These are phyloP conservation scores for Latheticus oryzae DNA, from an alignment of 2,888 invertebrate genomes.

Conservation along the genomic window DNA sequence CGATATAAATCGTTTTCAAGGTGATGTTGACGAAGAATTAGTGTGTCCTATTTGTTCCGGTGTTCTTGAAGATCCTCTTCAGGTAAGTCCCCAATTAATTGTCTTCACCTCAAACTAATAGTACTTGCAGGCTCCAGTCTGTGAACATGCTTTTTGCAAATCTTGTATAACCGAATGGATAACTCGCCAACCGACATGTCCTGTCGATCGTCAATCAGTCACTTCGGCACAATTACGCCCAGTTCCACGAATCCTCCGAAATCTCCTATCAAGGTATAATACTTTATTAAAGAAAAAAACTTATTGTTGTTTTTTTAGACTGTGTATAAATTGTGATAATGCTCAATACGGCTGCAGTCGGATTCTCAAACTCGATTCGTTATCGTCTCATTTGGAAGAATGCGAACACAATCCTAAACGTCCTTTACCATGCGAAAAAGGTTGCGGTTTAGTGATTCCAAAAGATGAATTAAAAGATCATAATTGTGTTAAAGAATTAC, in stretches of 20 bases:
- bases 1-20: constrained; percentile 93
- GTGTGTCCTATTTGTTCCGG: constrained; percentile 97
- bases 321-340: constrained; percentile 93
- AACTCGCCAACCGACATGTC: constrained; percentile 92
- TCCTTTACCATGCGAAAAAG: constrained; percentile 92
- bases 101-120: too few relatives aligned
- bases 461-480: constrained; percentile 95
- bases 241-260: constrained; percentile 93
- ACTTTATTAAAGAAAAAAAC: neutral
- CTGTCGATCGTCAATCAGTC: constrained; percentile 91
- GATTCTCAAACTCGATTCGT: constrained; percentile 86
- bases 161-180: constrained; percentile 96
- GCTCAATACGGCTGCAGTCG: constrained; percentile 86
- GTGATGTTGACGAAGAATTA: constrained; percentile 96
- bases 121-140: constrained; percentile 86
- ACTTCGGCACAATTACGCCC: constrained; percentile 90
- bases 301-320: constrained; percentile 66
- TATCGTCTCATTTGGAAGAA: constrained; percentile 88
- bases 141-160: constrained; percentile 96
- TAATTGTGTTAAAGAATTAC: constrained; percentile 91
- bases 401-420: constrained; percentile 95
- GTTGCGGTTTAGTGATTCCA: constrained; percentile 93
- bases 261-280: constrained; percentile 83
- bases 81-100: constrained; percentile 71
- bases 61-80: constrained; percentile 93